Percentiles rank a stretch among this genome's conserved stretches.
Conservation (phyloP, 2,888 invertebrate genomes). For the Acleris holmiana region DNA sequence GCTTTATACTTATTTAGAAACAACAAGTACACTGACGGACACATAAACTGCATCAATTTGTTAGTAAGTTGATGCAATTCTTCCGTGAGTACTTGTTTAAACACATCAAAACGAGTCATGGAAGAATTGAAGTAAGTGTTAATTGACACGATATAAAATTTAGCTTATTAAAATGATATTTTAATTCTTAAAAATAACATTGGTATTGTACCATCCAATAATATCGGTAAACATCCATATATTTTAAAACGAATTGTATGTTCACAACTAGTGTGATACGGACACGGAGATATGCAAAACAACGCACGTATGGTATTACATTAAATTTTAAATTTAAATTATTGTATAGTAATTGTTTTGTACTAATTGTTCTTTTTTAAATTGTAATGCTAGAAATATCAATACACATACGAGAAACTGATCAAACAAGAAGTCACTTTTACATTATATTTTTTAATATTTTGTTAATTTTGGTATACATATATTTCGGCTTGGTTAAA, state of each 20-base stretch:
- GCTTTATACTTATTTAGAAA: background rate
- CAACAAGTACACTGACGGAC: background rate
- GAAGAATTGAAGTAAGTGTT: background rate
- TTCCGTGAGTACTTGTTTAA: background rate
- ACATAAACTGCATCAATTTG: too few relatives aligned
- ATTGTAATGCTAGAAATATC: too few relatives aligned
- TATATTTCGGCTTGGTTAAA: too few relatives aligned
- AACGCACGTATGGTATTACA: background rate
- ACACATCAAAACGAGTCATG: background rate
- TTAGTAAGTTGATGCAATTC: too few relatives aligned
- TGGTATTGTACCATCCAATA: conserved; percentile 44
- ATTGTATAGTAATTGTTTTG: conserved; percentile 3
- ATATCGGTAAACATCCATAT: too few relatives aligned
- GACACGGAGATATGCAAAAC: background rate
- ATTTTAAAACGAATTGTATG: too few relatives aligned
- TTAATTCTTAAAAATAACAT: conserved; percentile 39
- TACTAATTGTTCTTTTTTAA: conserved; percentile 4
- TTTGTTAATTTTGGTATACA: too few relatives aligned
- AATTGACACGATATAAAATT: conserved; percentile 44
- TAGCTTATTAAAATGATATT: conserved; percentile 9
- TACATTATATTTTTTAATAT: too few relatives aligned
- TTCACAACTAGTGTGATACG: background rate
- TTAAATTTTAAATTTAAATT: background rate
- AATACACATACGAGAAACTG: too few relatives aligned
- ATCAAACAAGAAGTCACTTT: too few relatives aligned